phyloP scores from a whole-genome alignment of 2,113 vertebrate genomes.

The Epinephelus moara region DNA sequence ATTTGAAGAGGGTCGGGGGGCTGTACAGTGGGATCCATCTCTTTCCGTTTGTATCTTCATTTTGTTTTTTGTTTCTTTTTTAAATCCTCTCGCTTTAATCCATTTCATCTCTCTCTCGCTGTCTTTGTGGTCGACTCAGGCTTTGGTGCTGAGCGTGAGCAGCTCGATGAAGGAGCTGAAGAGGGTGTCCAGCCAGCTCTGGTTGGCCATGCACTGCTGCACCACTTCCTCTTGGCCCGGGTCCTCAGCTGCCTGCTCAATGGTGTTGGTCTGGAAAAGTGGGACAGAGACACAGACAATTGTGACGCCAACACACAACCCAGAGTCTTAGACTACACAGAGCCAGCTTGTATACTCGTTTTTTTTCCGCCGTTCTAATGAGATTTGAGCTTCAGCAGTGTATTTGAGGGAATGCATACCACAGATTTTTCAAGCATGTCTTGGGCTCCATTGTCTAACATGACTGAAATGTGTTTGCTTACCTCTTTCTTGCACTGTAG shows the following conservation, averaged over 20 bases:
- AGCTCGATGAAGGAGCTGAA: constrained; percentile 93
- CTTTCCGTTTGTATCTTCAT: constrained; percentile 40
- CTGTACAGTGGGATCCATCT: constrained; percentile 77
- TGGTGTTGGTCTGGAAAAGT: constrained; percentile 88
- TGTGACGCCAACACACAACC: constrained; percentile 8
- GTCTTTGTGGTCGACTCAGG: constrained; percentile 65
- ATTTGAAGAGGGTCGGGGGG: constrained; percentile 68
- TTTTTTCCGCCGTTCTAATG: neutral
- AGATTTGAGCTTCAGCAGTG: neutral
- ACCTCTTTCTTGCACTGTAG: constrained; percentile 96
- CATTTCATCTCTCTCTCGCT: neutral
- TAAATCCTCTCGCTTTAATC: constrained; percentile 35
- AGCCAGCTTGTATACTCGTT: neutral
- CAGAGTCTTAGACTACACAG: neutral
- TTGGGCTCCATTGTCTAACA: no score
- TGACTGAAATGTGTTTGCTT: constrained; percentile 43
- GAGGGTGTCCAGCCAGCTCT: constrained; percentile 93
- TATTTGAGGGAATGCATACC: neutral
- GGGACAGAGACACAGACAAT: neutral
- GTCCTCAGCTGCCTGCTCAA: constrained; percentile 92
- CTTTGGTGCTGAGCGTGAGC: constrained; percentile 88
- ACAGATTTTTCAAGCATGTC: neutral
- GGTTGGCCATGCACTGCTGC: constrained; percentile 96
- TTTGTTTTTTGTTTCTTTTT: constrained; percentile 30
- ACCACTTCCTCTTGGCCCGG: constrained; percentile 95